phyloP scores from a whole-genome alignment of 2,113 vertebrate species.

The Aleadryas rufinucha region DNA sequence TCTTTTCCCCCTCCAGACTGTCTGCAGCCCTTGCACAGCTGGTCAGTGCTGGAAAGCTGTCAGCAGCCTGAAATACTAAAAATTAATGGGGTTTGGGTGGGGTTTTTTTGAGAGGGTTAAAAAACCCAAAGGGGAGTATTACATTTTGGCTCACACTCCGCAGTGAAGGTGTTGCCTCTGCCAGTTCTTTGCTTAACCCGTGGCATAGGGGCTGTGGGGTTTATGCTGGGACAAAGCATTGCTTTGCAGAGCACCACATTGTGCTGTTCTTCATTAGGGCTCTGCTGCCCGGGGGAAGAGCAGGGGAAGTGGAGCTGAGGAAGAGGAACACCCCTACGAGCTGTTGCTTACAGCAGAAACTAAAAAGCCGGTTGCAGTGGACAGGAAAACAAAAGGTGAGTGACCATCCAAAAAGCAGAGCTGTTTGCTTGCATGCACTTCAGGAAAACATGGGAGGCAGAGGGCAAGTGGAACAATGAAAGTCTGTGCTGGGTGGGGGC shows the following conservation, averaged over 20 bases:
- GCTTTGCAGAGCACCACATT: background rate
- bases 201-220: background rate
- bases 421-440: background rate
- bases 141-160: background rate
- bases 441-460: background rate
- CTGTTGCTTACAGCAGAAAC: constrained; percentile 89
- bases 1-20: constrained; percentile 13
- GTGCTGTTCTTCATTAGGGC: constrained; percentile 68
- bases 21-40: background rate
- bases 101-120: background rate
- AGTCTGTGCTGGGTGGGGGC: background rate
- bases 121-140: background rate
- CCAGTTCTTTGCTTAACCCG: background rate
- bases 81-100: background rate
- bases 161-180: background rate
- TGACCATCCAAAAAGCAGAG: background rate
- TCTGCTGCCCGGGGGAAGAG: constrained; percentile 75
- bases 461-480: background rate
- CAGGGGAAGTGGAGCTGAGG: constrained; percentile 69
- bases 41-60: background rate
- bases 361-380: constrained; percentile 73
- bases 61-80: background rate
- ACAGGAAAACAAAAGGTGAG: constrained; percentile 73
- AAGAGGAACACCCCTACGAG: constrained; percentile 91
- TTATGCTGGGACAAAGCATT: background rate